Evolutionary conservation across 2,113 vertebrate species (phyloP).

Genomic region (Pterophyllum scalare): DNA sequence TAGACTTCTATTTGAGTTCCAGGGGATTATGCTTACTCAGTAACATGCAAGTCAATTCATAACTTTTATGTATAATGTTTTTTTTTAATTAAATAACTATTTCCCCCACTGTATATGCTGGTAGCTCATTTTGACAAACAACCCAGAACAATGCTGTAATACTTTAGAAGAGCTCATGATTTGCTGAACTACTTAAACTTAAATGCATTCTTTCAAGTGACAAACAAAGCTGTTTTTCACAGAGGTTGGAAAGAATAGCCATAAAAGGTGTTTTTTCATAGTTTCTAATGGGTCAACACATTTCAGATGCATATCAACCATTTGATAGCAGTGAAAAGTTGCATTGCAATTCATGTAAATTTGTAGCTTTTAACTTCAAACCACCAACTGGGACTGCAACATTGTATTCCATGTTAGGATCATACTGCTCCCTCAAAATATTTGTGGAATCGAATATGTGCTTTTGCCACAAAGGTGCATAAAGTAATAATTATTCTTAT

Average conservation of each 20-base stretch:
- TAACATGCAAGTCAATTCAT: too few species aligned
- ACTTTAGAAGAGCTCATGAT: background rate
- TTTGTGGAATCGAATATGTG: rapidly evolving
- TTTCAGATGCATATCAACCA: background rate
- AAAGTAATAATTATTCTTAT: background rate
- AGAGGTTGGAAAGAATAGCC: background rate
- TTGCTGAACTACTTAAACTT: background rate
- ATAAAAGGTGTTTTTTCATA: background rate
- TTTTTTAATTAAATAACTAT: too few species aligned
- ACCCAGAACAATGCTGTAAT: background rate
- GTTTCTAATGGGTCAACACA: background rate
- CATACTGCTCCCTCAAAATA: background rate
- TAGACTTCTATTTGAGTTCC: too few species aligned
- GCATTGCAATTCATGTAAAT: background rate
- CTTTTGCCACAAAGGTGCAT: background rate
- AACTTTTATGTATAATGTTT: too few species aligned
- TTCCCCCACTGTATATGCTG: background rate
- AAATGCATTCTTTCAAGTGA: background rate
- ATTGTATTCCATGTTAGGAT: background rate
- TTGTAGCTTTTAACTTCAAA: background rate
- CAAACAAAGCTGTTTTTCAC: too few species aligned
- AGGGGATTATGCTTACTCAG: too few species aligned
- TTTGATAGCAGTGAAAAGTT: background rate
- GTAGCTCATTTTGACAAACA: background rate
- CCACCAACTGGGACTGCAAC: too few species aligned